phyloP scores from a whole-genome alignment of 2,888 invertebrate species.

The Lepidochrysops patricia region DNA sequence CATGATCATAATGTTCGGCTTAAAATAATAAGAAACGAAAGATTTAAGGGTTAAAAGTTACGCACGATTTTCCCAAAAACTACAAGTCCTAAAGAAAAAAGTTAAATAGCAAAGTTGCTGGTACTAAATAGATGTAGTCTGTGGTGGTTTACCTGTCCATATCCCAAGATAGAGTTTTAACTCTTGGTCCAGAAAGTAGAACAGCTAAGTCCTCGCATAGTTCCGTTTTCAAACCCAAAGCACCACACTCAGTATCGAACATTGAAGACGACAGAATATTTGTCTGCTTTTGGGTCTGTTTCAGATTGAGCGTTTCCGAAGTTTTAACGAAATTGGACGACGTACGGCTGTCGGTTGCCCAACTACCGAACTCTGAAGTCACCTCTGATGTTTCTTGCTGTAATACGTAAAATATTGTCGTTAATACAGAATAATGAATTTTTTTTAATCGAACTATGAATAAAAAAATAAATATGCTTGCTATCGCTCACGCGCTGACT shows the following conservation, averaged over 20 bases:
- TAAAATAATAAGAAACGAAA: no score
- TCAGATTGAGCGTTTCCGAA: constrained; percentile 57
- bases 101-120: no score
- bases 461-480: no score
- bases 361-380: constrained; percentile 51
- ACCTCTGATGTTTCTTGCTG: constrained; percentile 41
- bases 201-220: constrained; percentile 82
- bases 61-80: no score
- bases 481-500: no score
- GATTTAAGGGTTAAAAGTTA: no score
- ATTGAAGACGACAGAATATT: constrained; percentile 73
- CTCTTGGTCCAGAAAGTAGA: constrained; percentile 80
- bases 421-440: constrained; percentile 15
- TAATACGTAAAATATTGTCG: neutral
- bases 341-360: constrained; percentile 63
- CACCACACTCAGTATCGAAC: constrained; percentile 72
- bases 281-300: constrained; percentile 56
- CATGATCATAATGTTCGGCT: no score
- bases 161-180: constrained; percentile 82
- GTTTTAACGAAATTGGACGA: constrained; percentile 69
- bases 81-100: neutral
- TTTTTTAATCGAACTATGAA: no score
- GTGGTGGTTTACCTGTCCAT: constrained; percentile 63
- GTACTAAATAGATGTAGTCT: no score
- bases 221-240: constrained; percentile 77